phyloP scores from a whole-genome alignment of 2,113 vertebrate genomes.

The Cricetomys ansorgei region DNA sequence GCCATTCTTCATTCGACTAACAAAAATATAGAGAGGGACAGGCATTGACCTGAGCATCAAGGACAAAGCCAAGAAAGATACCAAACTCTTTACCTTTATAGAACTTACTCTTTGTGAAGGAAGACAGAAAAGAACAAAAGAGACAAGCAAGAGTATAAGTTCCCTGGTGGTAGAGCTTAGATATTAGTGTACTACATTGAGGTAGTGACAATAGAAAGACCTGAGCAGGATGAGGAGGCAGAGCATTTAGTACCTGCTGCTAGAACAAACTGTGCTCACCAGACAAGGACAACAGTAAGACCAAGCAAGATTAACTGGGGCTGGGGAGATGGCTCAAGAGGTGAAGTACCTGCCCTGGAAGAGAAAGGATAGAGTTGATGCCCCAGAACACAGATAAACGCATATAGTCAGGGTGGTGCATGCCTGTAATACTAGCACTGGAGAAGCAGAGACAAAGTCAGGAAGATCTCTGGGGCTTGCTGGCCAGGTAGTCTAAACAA shows the following conservation, averaged over 20 bases:
- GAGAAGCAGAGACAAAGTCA: background rate
- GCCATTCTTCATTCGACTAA: background rate
- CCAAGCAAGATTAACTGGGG: background rate
- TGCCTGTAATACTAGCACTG: background rate
- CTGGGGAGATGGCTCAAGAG: background rate
- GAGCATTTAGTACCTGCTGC: no score
- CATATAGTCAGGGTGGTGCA: background rate
- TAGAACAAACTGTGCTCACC: background rate
- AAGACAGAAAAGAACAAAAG: background rate
- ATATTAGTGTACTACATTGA: background rate
- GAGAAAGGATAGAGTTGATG: background rate
- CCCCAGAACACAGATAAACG: background rate
- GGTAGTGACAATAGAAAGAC: background rate
- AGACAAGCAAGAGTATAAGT: background rate
- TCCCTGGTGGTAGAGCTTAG: accelerated
- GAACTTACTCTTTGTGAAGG: background rate
- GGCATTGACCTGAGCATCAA: background rate
- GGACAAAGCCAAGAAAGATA: background rate
- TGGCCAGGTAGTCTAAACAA: background rate
- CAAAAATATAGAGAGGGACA: background rate
- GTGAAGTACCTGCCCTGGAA: background rate
- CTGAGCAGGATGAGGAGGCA: background rate
- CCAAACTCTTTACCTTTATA: background rate
- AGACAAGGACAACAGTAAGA: background rate
- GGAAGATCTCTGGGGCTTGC: background rate